These are phyloP conservation scores for Gorsachius magnificus DNA, from an alignment of 2,797 vertebrate species.

Conservation along the genomic window DNA sequence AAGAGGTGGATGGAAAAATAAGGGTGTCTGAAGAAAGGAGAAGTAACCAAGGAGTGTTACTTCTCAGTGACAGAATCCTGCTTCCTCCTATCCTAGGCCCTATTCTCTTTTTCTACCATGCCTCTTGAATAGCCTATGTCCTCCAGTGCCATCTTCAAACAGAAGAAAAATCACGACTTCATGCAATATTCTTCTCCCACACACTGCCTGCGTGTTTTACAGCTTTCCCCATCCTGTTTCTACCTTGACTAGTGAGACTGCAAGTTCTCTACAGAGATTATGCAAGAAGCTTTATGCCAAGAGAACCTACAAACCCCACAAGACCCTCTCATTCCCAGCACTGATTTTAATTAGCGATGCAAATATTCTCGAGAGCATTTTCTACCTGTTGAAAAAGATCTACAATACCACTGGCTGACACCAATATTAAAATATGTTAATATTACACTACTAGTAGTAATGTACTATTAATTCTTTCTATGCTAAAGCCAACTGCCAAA, in stretches of 20 bases:
- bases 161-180: constrained; percentile 31
- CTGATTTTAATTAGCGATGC: background rate
- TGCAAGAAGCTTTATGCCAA: background rate
- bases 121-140: background rate
- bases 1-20: background rate
- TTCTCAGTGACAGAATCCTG: background rate
- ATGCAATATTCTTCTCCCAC: constrained; percentile 39
- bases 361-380: background rate
- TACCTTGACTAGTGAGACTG: constrained; percentile 28
- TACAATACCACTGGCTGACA: background rate
- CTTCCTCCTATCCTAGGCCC: background rate
- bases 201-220: constrained; percentile 14
- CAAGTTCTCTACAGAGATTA: constrained; percentile 11
- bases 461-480: background rate
- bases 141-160: background rate
- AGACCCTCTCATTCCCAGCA: background rate
- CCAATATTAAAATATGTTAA: background rate
- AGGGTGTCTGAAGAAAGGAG: background rate
- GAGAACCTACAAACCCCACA: constrained; percentile 5
- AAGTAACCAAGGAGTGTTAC: background rate
- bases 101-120: background rate
- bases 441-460: background rate
- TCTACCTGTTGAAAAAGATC: constrained; percentile 14
- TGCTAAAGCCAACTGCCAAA: background rate
- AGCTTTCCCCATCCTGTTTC: constrained; percentile 7